A percentile compares a stretch with the other conserved stretches of the same genome.
These are phyloP conservation scores for Macropodus opercularis DNA, from an alignment of 2,797 vertebrate species.

Conservation along the genomic window DNA sequence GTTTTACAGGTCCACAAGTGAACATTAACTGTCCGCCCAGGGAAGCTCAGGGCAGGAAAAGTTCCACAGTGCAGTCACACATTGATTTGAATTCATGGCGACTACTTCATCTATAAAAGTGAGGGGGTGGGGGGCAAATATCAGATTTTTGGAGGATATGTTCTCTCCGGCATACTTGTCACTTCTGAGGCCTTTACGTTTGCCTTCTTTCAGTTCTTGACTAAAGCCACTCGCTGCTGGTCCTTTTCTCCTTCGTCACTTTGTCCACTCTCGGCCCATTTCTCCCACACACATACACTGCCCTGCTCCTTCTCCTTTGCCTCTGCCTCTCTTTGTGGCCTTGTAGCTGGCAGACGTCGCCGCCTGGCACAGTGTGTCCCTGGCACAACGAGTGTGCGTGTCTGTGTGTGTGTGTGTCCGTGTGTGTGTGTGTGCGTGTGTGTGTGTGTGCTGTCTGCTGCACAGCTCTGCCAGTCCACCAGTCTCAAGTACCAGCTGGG, in stretches of 20 bases:
- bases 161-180: neutral
- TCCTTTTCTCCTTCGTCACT: conserved; percentile 15
- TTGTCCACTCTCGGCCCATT: conserved; percentile 9
- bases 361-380: conserved; percentile 67
- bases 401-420: conserved; percentile 20
- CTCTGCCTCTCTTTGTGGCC: conserved; percentile 58
- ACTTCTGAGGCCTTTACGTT: neutral
- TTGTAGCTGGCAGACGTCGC: conserved; percentile 66
- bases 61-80: too few relatives aligned
- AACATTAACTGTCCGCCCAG: conserved; percentile 5
- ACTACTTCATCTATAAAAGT: neutral
- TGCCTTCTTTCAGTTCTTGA: too few relatives aligned
- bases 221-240: conserved; percentile 12
- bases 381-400: conserved; percentile 48
- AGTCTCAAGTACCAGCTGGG: conserved; percentile 83
- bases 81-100: neutral
- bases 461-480: conserved; percentile 70
- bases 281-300: conserved; percentile 3
- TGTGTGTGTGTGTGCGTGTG: conserved; percentile 19
- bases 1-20: conserved; percentile 4
- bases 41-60: neutral
- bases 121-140: too few relatives aligned
- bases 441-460: conserved; percentile 68
- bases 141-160: neutral
- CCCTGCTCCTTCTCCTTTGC: conserved; percentile 45